These are phyloP conservation scores for Bombus pascuorum DNA, from an alignment of 1,140 invertebrate genomes.

Conservation along the genomic window DNA sequence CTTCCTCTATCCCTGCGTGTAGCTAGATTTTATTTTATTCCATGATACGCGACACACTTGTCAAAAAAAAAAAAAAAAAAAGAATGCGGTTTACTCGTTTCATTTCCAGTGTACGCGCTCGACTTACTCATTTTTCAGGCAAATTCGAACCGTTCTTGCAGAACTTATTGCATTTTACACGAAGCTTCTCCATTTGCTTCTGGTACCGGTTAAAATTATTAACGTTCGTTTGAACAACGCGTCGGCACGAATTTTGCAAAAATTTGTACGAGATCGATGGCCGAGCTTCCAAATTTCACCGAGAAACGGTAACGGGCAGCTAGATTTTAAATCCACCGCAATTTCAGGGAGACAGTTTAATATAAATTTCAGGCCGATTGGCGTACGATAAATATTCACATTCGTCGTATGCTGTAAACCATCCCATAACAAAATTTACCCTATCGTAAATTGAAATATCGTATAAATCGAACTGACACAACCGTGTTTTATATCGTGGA, in stretches of 20 bases:
- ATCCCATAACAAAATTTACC: background rate
- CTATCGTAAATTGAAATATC: background rate
- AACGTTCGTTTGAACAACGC: slow-evolving; percentile 2
- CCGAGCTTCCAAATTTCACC: background rate
- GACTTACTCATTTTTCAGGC: background rate
- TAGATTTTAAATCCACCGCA: background rate
- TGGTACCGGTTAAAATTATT: background rate
- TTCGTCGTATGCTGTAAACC: background rate
- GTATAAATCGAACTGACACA: background rate
- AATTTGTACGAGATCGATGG: background rate
- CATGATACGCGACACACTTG: too few relatives aligned
- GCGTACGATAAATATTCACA: slow-evolving; percentile 5
- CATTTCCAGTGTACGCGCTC: background rate
- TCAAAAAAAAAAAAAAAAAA: background rate
- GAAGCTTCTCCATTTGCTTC: background rate
- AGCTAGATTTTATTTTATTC: background rate
- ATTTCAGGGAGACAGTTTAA: slow-evolving; percentile 14
- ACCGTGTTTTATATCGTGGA: background rate
- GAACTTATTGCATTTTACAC: background rate
- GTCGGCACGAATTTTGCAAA: background rate
- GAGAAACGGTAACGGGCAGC: background rate
- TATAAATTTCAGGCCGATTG: background rate
- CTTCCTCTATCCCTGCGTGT: background rate
- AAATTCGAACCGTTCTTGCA: background rate
- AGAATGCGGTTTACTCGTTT: background rate